Evolutionary conservation across 2,797 vertebrate genomes (phyloP).

Genomic region (Yasuhikotakia modesta): DNA sequence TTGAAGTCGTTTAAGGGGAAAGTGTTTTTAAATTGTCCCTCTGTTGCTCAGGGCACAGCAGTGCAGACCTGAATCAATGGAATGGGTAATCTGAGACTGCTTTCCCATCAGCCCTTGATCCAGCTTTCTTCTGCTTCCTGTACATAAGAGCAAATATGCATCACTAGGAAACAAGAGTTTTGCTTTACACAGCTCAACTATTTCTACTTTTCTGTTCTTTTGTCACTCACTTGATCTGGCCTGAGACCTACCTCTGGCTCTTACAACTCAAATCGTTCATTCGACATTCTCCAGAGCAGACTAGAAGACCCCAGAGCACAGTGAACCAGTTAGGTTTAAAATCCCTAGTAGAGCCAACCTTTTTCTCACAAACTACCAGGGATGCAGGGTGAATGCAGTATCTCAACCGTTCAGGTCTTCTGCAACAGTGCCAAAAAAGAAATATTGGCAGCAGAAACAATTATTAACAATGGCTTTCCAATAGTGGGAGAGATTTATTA

Average conservation of each 20-base stretch:
- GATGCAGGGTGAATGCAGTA: constrained; percentile 12
- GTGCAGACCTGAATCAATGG: not conserved
- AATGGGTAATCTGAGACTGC: no score
- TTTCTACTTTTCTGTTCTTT: constrained; percentile 27
- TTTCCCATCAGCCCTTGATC: no score
- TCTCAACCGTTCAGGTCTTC: constrained; percentile 17
- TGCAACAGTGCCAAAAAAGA: not conserved
- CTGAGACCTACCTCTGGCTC: constrained; percentile 40
- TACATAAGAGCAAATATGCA: constrained; percentile 12
- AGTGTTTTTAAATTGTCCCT: constrained; percentile 71
- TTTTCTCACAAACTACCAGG: not conserved
- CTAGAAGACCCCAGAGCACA: not conserved
- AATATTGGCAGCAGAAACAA: constrained; percentile 35
- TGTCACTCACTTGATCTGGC: constrained; percentile 37
- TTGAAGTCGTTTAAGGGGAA: constrained; percentile 69
- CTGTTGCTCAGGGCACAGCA: constrained; percentile 66
- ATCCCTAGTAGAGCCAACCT: constrained; percentile 6
- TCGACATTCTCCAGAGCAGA: constrained; percentile 49
- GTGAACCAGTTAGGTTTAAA: constrained; percentile 1
- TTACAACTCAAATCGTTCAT: constrained; percentile 58
- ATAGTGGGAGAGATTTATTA: constrained; percentile 10
- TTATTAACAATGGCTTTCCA: constrained; percentile 32
- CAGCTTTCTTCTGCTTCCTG: not conserved
- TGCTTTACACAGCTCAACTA: constrained; percentile 33
- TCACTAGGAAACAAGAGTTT: constrained; percentile 1